Evolutionary conservation across 1,140 invertebrate species (phyloP).

Genomic region (Mycetomoellerius zeteki): DNA sequence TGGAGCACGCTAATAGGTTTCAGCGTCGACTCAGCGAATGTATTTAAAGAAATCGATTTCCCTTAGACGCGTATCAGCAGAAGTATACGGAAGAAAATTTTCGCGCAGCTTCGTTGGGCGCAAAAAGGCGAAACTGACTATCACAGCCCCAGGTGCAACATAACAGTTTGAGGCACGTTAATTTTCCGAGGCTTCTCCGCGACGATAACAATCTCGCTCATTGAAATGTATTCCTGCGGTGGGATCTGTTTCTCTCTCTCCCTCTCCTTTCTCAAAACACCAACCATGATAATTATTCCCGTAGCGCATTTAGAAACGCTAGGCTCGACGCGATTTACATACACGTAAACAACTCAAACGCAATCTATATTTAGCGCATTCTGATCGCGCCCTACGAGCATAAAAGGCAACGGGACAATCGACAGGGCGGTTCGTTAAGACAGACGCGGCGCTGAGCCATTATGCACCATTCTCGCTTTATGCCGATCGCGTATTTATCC

Average conservation of each 20-base stretch:
- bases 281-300: constrained; percentile 43
- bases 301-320: constrained; percentile 40
- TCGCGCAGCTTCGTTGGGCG: constrained; percentile 39
- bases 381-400: constrained; percentile 36
- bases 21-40: constrained; percentile 50
- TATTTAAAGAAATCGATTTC: constrained; percentile 62
- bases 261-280: neutral
- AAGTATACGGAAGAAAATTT: constrained; percentile 36
- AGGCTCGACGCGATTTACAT: constrained; percentile 52
- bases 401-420: constrained; percentile 36
- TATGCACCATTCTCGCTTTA: constrained; percentile 34
- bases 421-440: constrained; percentile 49
- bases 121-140: constrained; percentile 46
- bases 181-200: constrained; percentile 48
- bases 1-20: constrained; percentile 53
- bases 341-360: constrained; percentile 25
- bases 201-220: constrained; percentile 54
- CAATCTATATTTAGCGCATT: constrained; percentile 46
- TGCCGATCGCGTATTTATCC: constrained; percentile 56
- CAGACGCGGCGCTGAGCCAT: constrained; percentile 22
- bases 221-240: constrained; percentile 55
- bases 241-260: constrained; percentile 11
- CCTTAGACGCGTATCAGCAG: constrained; percentile 26
- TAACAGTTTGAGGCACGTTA: constrained; percentile 43
- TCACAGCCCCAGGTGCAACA: constrained; percentile 5